A percentile compares a stretch with the other conserved stretches of the same genome.
Conservation (phyloP, 1,140 invertebrate species). For the Aphis craccivora region DNA sequence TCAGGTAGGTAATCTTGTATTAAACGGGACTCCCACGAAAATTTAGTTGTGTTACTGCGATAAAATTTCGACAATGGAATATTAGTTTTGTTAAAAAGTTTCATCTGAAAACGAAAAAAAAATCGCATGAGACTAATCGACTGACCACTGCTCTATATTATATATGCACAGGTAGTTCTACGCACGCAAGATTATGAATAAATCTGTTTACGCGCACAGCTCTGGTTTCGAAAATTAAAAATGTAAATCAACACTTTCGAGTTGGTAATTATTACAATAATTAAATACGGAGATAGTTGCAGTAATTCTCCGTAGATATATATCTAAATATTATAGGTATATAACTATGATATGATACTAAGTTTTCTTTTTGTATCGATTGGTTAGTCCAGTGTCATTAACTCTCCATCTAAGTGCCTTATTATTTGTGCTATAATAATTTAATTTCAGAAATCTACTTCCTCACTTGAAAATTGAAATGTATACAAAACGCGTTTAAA, state of each 20-base stretch:
- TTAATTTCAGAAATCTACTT: not conserved
- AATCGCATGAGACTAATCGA: not conserved
- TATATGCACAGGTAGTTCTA: not conserved
- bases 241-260: slow-evolving; percentile 22
- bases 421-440: not conserved
- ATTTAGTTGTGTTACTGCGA: not conserved
- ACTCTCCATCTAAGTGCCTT: not conserved
- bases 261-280: not conserved
- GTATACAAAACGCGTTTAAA: not conserved
- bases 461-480: not conserved
- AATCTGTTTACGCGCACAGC: not conserved
- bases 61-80: not conserved
- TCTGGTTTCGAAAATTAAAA: not conserved
- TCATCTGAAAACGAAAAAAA: slow-evolving; percentile 10
- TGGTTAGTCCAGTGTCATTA: not conserved
- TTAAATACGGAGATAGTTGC: not conserved
- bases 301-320: not conserved
- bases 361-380: not conserved
- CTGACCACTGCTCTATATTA: not conserved
- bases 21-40: slow-evolving; percentile 2
- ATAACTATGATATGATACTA: not conserved
- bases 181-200: not conserved
- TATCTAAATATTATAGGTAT: not conserved
- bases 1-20: not conserved
- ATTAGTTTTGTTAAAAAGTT: slow-evolving; percentile 21